Evolutionary conservation across 2,113 vertebrate species (phyloP).

Genomic region (Sceloporus tristichus): DNA sequence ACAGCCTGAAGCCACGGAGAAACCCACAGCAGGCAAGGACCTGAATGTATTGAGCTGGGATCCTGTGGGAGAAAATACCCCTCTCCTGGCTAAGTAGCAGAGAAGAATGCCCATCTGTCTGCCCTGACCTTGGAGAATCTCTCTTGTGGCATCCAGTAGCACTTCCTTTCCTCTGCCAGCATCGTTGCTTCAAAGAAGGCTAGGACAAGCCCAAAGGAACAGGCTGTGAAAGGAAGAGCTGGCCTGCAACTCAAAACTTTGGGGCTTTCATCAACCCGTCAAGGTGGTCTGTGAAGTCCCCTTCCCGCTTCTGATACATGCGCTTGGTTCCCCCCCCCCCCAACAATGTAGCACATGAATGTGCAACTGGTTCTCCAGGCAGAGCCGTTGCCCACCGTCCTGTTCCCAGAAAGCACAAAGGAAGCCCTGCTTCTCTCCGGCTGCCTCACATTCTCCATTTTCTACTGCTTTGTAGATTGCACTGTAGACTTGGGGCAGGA

Average conservation of each 20-base stretch:
- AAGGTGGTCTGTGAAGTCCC: too few relatives aligned
- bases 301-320: too few relatives aligned
- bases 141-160: neutral
- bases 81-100: neutral
- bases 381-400: neutral
- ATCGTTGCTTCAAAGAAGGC: neutral
- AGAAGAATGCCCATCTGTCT: neutral
- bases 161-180: neutral
- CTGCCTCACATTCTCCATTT: neutral
- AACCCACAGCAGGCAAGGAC: neutral
- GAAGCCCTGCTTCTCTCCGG: neutral
- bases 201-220: neutral
- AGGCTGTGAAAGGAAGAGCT: neutral
- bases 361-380: neutral
- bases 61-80: neutral
- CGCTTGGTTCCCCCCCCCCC: too few relatives aligned
- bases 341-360: too few relatives aligned
- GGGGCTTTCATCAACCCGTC: too few relatives aligned
- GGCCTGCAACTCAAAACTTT: neutral
- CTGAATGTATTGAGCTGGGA: neutral
- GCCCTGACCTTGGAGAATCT: neutral
- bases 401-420: conserved; percentile 28
- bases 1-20: neutral
- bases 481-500: neutral
- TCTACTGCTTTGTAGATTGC: neutral